These are phyloP conservation scores for Gymnocephalus cernua DNA, from an alignment of 2,113 vertebrate genomes.

Conservation along the genomic window DNA sequence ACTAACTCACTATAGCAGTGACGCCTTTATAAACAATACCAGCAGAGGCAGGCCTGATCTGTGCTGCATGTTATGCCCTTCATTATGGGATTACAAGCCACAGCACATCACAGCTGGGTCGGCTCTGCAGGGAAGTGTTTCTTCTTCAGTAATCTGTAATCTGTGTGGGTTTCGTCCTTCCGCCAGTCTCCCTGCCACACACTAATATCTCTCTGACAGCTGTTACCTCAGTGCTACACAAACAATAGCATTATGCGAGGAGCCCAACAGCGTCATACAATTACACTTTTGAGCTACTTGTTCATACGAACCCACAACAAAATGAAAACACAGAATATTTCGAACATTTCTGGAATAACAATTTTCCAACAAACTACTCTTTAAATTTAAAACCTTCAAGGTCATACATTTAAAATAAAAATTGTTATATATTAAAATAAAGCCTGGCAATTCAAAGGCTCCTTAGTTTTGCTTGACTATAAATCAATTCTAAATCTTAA, in stretches of 20 bases:
- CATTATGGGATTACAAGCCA: slow-evolving; percentile 70
- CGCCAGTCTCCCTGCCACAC: slow-evolving; percentile 24
- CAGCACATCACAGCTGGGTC: slow-evolving; percentile 56
- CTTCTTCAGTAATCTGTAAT: slow-evolving; percentile 70
- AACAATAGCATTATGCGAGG: slow-evolving; percentile 7
- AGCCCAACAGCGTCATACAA: neutral
- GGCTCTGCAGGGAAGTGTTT: slow-evolving; percentile 39
- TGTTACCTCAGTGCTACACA: slow-evolving; percentile 37
- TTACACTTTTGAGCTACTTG: slow-evolving; percentile 9
- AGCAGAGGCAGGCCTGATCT: slow-evolving; percentile 58
- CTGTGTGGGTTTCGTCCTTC: slow-evolving; percentile 61
- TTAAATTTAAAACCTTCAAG: slow-evolving; percentile 31
- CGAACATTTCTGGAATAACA: slow-evolving; percentile 50
- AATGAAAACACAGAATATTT: slow-evolving; percentile 40
- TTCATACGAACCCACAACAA: slow-evolving; percentile 34
- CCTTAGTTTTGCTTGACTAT: slow-evolving; percentile 28
- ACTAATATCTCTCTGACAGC: slow-evolving; percentile 55
- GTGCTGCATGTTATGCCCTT: slow-evolving; percentile 35
- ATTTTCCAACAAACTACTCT: slow-evolving; percentile 37
- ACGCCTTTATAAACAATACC: slow-evolving; percentile 26
- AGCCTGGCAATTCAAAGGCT: slow-evolving; percentile 48
- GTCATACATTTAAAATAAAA: slow-evolving; percentile 57
- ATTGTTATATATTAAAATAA: slow-evolving; percentile 57
- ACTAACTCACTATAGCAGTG: slow-evolving; percentile 4
- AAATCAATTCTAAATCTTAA: slow-evolving; percentile 51